These are phyloP conservation scores for Loriculus beryllinus DNA, from an alignment of 2,797 vertebrate species.

Conservation along the genomic window DNA sequence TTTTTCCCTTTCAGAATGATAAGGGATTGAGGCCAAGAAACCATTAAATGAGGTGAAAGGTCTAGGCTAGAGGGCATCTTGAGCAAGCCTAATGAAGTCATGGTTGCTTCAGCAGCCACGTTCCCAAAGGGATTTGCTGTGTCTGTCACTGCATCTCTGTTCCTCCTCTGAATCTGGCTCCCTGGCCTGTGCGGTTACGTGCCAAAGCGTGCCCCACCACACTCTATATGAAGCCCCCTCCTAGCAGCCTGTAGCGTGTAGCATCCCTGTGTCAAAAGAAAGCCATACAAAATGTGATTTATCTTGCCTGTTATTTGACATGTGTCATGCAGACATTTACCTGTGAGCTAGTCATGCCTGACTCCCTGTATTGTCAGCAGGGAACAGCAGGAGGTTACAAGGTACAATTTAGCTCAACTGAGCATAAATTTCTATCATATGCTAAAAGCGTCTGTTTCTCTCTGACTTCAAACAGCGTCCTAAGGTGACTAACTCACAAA, in stretches of 20 bases:
- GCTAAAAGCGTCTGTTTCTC: not conserved
- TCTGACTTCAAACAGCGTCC: not conserved
- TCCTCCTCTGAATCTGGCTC: not conserved
- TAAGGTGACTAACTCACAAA: not conserved
- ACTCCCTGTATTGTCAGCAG: not conserved
- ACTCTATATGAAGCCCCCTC: not conserved
- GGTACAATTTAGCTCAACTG: not conserved
- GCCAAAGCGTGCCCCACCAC: not conserved
- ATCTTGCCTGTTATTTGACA: accelerated
- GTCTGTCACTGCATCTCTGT: not conserved
- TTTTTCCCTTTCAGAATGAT: constrained; percentile 49
- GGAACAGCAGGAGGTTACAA: constrained; percentile 5
- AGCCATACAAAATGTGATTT: not conserved
- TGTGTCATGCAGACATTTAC: not conserved
- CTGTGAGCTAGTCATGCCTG: not conserved
- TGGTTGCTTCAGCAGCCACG: constrained; percentile 27
- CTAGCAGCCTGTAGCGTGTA: accelerated
- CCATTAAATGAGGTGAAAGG: constrained; percentile 64
- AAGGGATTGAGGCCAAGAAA: constrained; percentile 57
- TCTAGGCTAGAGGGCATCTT: constrained; percentile 59
- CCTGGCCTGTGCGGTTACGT: not conserved
- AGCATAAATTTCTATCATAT: not conserved
- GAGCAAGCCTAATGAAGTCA: constrained; percentile 65
- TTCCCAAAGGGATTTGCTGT: constrained; percentile 36
- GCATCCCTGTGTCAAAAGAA: not conserved